These are phyloP conservation scores for Dioctria rufipes DNA, from an alignment of 2,888 invertebrate species.

Conservation along the genomic window DNA sequence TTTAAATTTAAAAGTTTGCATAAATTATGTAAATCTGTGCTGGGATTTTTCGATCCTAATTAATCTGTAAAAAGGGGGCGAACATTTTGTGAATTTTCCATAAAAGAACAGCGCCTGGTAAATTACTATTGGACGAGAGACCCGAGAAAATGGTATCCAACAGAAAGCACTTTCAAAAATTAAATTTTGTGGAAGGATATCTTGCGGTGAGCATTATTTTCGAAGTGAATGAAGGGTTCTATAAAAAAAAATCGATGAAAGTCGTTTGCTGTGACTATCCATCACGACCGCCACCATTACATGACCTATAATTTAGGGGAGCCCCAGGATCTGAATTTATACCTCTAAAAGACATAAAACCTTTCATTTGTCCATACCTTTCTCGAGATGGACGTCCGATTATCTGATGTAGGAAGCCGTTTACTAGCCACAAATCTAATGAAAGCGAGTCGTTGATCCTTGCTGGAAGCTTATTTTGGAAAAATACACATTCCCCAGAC, in stretches of 20 bases:
- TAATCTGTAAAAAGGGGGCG: constrained; percentile 19
- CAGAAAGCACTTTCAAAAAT: constrained; percentile 46
- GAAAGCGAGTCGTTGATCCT: constrained; percentile 49
- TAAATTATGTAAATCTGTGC: constrained; percentile 40
- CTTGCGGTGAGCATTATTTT: constrained; percentile 36
- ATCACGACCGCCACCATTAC: constrained; percentile 53
- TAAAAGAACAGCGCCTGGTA: background rate
- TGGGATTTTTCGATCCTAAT: constrained; percentile 46
- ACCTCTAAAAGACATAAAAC: constrained; percentile 46
- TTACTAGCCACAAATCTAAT: constrained; percentile 47
- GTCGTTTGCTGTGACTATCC: constrained; percentile 53
- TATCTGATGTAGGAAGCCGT: constrained; percentile 47
- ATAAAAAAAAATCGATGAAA: constrained; percentile 37
- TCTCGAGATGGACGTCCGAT: constrained; percentile 42
- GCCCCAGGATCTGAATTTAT: constrained; percentile 51
- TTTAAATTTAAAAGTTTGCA: constrained; percentile 44
- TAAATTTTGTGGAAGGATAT: constrained; percentile 49
- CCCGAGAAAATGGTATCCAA: constrained; percentile 3
- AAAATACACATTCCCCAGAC: constrained; percentile 49
- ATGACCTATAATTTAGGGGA: constrained; percentile 56
- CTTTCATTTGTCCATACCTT: constrained; percentile 51
- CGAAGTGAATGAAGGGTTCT: constrained; percentile 37
- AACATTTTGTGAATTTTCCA: constrained; percentile 18
- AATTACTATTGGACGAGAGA: background rate
- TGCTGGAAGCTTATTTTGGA: constrained; percentile 48